A percentile compares a stretch with the other conserved stretches of the same genome.
Evolutionary conservation across 2,797 vertebrate genomes (phyloP).

Genomic region (Sebastes alutus): DNA sequence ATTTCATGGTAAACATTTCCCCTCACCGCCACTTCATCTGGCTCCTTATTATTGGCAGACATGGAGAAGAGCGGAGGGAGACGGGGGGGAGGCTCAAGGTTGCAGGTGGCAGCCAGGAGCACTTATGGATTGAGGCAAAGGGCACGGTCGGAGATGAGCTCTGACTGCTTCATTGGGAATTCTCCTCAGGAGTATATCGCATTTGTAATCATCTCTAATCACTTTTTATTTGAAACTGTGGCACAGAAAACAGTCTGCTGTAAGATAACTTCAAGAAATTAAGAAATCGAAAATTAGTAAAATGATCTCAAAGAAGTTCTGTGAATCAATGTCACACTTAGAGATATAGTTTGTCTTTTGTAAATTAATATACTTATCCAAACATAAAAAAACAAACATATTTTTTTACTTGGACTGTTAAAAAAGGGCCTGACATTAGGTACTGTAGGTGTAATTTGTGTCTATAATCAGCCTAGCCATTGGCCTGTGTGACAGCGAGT

Average conservation of each 20-base stretch:
- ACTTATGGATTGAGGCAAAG: constrained; percentile 71
- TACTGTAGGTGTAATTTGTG: constrained; percentile 37
- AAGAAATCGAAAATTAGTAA: not conserved
- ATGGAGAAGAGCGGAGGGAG: constrained; percentile 29
- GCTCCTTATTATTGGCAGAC: constrained; percentile 80
- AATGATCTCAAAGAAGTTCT: not conserved
- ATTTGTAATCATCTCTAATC: constrained; percentile 56
- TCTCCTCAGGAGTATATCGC: constrained; percentile 50
- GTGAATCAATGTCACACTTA: not conserved
- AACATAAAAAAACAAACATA: not conserved
- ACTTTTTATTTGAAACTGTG: constrained; percentile 41
- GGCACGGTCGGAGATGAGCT: constrained; percentile 47
- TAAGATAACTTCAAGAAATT: not conserved
- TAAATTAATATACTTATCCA: not conserved
- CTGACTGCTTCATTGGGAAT: constrained; percentile 57
- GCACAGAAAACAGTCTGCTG: constrained; percentile 5
- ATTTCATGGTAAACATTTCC: constrained; percentile 81
- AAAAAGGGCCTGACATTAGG: not conserved
- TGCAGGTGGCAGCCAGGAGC: constrained; percentile 75
- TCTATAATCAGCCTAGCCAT: constrained; percentile 43
- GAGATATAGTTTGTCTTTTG: not conserved
- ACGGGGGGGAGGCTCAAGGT: constrained; percentile 77
- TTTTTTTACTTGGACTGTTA: constrained; percentile 1
- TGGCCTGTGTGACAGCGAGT: constrained; percentile 69
- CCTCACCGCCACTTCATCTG: constrained; percentile 74